A percentile compares a stretch with the other conserved stretches of the same genome.
Conservation (phyloP, 2,888 invertebrate species). For the Phytoseiulus persimilis region DNA sequence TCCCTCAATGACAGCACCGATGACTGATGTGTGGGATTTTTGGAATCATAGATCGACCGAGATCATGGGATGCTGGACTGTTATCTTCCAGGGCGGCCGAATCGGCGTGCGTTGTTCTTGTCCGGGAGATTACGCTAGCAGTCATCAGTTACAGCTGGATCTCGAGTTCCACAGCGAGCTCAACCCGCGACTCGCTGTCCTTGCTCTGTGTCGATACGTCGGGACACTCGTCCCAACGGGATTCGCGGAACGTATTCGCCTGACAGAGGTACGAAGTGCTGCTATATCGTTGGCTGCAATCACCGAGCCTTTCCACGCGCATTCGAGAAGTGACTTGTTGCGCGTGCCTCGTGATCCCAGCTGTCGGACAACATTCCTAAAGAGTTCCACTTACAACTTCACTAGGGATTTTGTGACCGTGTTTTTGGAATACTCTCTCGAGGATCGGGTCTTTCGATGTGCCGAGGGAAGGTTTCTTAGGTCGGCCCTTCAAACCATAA, state of each 20-base stretch:
- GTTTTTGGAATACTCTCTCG: background rate
- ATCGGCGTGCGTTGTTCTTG: no score
- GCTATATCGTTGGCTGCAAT: background rate
- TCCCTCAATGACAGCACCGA: no score
- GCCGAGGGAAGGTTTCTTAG: background rate
- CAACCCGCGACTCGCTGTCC: background rate
- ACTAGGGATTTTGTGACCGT: background rate
- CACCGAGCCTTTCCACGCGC: background rate
- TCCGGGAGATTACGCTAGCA: no score
- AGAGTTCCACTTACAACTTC: background rate
- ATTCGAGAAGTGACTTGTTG: background rate
- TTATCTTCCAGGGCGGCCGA: no score
- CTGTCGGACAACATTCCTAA: background rate
- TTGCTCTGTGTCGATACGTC: background rate
- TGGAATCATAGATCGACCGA: no score
- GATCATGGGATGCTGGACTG: no score
- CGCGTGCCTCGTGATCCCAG: background rate
- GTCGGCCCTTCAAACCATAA: background rate
- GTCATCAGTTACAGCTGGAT: no score
- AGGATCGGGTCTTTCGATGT: background rate
- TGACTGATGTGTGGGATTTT: no score
- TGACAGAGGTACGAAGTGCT: background rate
- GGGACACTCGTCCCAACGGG: background rate
- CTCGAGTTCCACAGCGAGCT: no score
- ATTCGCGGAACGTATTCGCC: background rate